A percentile compares a stretch with the other conserved stretches of the same genome.
These are phyloP conservation scores for Sander lucioperca DNA, from an alignment of 2,113 vertebrate species.

Conservation along the genomic window DNA sequence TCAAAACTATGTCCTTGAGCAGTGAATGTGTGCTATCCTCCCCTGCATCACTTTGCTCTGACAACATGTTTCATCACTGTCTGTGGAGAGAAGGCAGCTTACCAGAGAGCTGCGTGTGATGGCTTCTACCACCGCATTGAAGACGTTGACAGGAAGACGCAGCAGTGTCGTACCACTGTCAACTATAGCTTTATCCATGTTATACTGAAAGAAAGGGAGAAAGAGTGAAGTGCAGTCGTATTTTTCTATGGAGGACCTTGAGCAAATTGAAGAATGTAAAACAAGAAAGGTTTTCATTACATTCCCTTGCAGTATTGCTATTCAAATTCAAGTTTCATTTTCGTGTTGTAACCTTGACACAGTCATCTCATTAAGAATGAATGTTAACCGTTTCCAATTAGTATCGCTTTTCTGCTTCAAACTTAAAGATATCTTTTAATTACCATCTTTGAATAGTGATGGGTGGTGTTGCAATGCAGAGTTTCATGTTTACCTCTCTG, in stretches of 20 bases:
- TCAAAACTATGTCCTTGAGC: conserved; percentile 61
- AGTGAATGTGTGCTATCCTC: conserved; percentile 37
- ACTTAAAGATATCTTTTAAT: conserved; percentile 3
- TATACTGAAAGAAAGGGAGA: conserved; percentile 86
- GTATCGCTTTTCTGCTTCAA: background rate
- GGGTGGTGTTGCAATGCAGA: too few relatives aligned
- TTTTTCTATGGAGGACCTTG: conserved; percentile 44
- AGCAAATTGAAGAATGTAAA: conserved; percentile 40
- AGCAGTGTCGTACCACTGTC: conserved; percentile 98
- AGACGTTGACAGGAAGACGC: conserved; percentile 94
- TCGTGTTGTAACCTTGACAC: conserved; percentile 21
- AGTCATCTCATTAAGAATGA: background rate
- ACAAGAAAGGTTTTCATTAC: conserved; percentile 33
- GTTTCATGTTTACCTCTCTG: conserved; percentile 88
- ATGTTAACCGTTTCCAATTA: background rate
- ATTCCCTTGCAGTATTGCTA: background rate
- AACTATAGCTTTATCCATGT: conserved; percentile 96
- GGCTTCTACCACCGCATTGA: conserved; percentile 90
- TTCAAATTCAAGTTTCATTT: conserved; percentile 7
- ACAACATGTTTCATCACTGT: conserved; percentile 66
- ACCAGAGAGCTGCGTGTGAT: conserved; percentile 91
- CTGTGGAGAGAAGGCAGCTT: conserved; percentile 66
- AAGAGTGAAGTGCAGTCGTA: conserved; percentile 24
- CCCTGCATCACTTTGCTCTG: conserved; percentile 56
- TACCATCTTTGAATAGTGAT: background rate